phyloP scores from a whole-genome alignment of 1,140 invertebrate species.

The Camponotus floridanus region DNA sequence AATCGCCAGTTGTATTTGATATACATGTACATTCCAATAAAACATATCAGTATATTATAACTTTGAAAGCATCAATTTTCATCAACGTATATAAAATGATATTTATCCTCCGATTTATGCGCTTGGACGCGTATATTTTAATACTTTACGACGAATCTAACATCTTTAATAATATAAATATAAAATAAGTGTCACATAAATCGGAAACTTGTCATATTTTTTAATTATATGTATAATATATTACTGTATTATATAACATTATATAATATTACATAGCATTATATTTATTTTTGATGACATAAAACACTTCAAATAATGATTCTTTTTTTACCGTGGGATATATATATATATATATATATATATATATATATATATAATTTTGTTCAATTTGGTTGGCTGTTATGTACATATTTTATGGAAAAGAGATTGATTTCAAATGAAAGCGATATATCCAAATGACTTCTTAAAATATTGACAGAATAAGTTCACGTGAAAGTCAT shows the following conservation, averaged over 20 bases:
- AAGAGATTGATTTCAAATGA: conserved; percentile 18
- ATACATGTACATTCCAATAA: neutral
- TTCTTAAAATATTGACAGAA: conserved; percentile 33
- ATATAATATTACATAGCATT: no score
- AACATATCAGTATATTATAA: neutral
- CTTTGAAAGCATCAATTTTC: neutral
- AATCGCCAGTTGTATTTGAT: neutral
- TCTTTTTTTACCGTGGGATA: neutral
- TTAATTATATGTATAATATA: neutral
- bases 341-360: neutral
- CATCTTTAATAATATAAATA: neutral
- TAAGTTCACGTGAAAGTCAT: neutral
- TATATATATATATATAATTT: neutral
- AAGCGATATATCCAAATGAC: conserved; percentile 21
- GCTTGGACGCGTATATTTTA: neutral
- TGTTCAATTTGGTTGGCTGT: neutral
- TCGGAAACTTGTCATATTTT: neutral
- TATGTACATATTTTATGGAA: neutral
- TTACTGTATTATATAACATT: no score
- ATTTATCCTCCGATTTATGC: neutral
- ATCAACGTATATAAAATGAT: neutral
- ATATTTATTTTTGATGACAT: neutral
- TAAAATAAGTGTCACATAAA: neutral
- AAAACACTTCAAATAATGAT: neutral
- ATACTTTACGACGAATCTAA: conserved; percentile 1